These are phyloP conservation scores for Cyanoliseus patagonus DNA, from an alignment of 2,113 vertebrate genomes.

Conservation along the genomic window DNA sequence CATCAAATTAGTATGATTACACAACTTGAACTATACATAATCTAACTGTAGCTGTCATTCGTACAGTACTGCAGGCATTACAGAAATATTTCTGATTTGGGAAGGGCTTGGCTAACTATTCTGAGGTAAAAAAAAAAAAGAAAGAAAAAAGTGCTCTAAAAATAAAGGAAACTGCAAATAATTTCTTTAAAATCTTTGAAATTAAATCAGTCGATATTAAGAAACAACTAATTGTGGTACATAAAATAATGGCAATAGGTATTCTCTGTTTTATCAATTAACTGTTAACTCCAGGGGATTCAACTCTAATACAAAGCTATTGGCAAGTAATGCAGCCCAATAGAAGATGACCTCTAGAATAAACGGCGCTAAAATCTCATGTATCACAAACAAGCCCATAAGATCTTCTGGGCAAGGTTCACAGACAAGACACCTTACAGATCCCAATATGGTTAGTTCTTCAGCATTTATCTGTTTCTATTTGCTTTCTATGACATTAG, in stretches of 20 bases:
- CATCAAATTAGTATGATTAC: neutral
- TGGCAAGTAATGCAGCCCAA: neutral
- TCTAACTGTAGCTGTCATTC: neutral
- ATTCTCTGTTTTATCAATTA: neutral
- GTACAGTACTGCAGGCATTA: neutral
- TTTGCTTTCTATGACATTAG: neutral
- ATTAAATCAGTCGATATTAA: neutral
- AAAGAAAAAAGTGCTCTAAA: accelerated
- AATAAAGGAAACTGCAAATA: neutral
- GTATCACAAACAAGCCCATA: neutral
- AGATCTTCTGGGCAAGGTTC: neutral
- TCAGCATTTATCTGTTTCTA: neutral
- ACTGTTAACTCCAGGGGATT: neutral
- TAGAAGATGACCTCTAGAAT: neutral
- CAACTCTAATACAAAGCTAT: neutral
- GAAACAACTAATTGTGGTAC: neutral
- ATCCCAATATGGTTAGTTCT: neutral
- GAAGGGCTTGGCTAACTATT: neutral
- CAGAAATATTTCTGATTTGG: neutral
- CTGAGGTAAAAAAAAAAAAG: neutral
- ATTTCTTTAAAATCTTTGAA: neutral
- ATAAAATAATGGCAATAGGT: neutral
- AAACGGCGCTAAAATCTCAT: neutral
- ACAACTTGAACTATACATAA: neutral
- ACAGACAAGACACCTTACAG: neutral